Percentiles rank a stretch among this genome's conserved stretches.
Evolutionary conservation across 2,888 invertebrate genomes (phyloP).

Genomic region (Galeruca laticollis): DNA sequence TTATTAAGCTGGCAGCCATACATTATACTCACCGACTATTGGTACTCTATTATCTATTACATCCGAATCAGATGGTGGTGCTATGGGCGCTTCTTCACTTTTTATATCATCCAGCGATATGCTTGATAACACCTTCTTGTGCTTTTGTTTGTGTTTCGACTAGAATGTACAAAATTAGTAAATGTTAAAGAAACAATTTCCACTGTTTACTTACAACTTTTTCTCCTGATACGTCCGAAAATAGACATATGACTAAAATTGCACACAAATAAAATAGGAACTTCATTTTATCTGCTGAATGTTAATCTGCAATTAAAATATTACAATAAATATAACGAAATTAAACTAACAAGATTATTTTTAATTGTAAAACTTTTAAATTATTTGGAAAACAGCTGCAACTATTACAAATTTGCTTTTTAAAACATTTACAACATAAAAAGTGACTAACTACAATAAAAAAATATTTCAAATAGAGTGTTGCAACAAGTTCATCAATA

Average conservation of each 20-base stretch:
- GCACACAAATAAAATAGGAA: slow-evolving; percentile 51
- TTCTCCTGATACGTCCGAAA: slow-evolving; percentile 54
- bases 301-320: slow-evolving; percentile 39
- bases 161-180: slow-evolving; percentile 43
- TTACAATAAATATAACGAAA: not conserved
- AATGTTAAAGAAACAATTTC: not conserved
- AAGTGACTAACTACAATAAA: too few species aligned
- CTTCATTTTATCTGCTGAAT: slow-evolving; percentile 56
- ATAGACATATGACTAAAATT: slow-evolving; percentile 51
- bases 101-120: slow-evolving; percentile 34
- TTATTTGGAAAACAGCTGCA: too few species aligned
- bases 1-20: too few species aligned
- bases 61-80: slow-evolving; percentile 51
- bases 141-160: slow-evolving; percentile 61
- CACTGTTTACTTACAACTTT: slow-evolving; percentile 55
- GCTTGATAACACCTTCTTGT: slow-evolving; percentile 56
- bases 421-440: too few species aligned
- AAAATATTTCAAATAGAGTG: too few species aligned
- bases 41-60: slow-evolving; percentile 59
- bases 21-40: slow-evolving; percentile 53
- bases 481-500: too few species aligned
- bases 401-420: too few species aligned
- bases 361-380: not conserved
- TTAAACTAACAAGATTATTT: not conserved
- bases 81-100: slow-evolving; percentile 29